phyloP scores from a whole-genome alignment of 2,113 vertebrate species.

The Protobothrops mucrosquamatus region DNA sequence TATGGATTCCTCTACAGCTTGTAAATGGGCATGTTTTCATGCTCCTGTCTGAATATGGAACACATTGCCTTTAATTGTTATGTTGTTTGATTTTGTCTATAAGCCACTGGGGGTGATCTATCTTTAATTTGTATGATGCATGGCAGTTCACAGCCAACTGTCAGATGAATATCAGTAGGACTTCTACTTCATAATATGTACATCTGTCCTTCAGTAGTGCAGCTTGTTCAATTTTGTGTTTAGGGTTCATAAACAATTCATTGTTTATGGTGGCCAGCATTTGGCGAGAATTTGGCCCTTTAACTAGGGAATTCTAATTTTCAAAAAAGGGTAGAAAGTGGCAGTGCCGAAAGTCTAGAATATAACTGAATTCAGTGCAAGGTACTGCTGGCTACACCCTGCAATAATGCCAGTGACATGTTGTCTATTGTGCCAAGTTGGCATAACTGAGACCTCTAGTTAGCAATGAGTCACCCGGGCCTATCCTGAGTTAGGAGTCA shows the following conservation, averaged over 20 bases:
- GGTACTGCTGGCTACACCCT: conserved; percentile 56
- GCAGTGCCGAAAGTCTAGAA: conserved; percentile 14
- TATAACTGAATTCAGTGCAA: conserved; percentile 54
- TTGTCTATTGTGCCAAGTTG: conserved; percentile 64
- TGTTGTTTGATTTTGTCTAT: neutral
- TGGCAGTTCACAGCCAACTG: neutral
- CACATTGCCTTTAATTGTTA: neutral
- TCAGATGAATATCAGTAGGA: neutral
- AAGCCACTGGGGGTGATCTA: neutral
- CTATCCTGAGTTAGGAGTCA: conserved; percentile 62
- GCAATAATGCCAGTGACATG: conserved; percentile 62
- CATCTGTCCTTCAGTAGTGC: neutral
- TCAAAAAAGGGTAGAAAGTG: neutral
- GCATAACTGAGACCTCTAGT: conserved; percentile 65
- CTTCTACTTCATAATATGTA: neutral
- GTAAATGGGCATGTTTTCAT: neutral
- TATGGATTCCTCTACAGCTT: neutral
- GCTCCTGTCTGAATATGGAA: neutral
- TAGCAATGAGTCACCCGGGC: conserved; percentile 63
- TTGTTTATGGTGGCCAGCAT: neutral
- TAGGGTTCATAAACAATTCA: neutral
- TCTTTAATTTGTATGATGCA: neutral
- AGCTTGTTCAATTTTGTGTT: neutral
- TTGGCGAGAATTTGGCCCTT: neutral
- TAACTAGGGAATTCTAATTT: neutral